phyloP scores from a whole-genome alignment of 1,140 invertebrate genomes.

The Drepana arcuata region DNA sequence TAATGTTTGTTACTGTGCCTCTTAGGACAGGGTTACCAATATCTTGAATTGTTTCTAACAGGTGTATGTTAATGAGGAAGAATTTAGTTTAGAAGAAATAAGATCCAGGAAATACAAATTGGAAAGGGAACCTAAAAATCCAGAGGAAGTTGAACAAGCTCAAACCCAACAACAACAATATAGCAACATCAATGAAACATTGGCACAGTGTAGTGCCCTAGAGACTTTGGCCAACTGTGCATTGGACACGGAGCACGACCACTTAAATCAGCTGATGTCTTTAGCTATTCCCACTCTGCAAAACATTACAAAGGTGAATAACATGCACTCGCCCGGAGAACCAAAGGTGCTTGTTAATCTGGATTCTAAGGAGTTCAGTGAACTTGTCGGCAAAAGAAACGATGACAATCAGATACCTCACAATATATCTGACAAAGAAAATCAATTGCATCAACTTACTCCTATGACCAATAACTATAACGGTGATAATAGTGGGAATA shows the following conservation, averaged over 20 bases:
- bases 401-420: slow-evolving; percentile 36
- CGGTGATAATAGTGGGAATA: slow-evolving; percentile 29
- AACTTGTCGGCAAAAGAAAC: slow-evolving; percentile 41
- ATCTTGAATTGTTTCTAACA: slow-evolving; percentile 25
- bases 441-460: slow-evolving; percentile 25
- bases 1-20: too few relatives aligned
- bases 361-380: slow-evolving; percentile 62
- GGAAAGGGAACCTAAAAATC: slow-evolving; percentile 35
- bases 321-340: slow-evolving; percentile 61
- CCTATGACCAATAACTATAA: slow-evolving; percentile 18
- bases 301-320: slow-evolving; percentile 59
- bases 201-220: slow-evolving; percentile 58
- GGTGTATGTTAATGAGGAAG: slow-evolving; percentile 76
- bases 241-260: slow-evolving; percentile 57
- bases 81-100: slow-evolving; percentile 80
- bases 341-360: slow-evolving; percentile 60
- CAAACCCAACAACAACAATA: slow-evolving; percentile 29
- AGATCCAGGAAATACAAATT: slow-evolving; percentile 67
- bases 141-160: slow-evolving; percentile 27
- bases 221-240: slow-evolving; percentile 66
- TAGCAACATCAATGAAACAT: slow-evolving; percentile 48
- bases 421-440: slow-evolving; percentile 40
- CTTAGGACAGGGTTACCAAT: too few relatives aligned
- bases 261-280: slow-evolving; percentile 58
- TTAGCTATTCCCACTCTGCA: slow-evolving; percentile 52